Percentiles rank a stretch among this genome's conserved stretches.
Conservation (phyloP, 2,888 invertebrate species). For the Micoletzkya japonica region DNA sequence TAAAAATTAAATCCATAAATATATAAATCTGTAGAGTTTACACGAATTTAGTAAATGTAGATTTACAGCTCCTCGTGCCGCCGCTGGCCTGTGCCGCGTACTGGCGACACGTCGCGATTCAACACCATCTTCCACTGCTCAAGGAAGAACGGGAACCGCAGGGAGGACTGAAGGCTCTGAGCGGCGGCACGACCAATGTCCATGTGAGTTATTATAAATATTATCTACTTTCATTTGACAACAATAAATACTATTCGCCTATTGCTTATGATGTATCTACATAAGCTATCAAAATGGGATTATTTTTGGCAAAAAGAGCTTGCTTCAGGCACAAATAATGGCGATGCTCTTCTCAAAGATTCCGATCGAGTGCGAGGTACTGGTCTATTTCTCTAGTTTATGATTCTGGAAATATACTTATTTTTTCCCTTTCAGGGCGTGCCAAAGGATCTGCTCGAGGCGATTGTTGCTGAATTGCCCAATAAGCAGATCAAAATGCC, state of each 20-base stretch:
- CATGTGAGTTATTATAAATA: too few species aligned
- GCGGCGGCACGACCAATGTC: background rate
- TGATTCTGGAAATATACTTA: background rate
- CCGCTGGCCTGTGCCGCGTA: conserved; percentile 9
- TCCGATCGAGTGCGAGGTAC: conserved; percentile 16
- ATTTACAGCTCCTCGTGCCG: conserved; percentile 15
- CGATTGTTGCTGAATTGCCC: conserved; percentile 20
- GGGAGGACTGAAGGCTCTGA: too few species aligned
- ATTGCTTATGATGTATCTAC: too few species aligned
- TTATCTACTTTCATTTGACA: too few species aligned
- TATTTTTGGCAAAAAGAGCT: background rate
- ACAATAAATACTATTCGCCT: too few species aligned
- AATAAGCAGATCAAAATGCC: conserved; percentile 10
- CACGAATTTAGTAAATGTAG: background rate
- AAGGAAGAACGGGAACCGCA: too few species aligned
- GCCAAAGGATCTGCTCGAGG: background rate
- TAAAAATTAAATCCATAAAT: background rate
- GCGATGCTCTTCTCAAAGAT: background rate
- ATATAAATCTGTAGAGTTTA: background rate
- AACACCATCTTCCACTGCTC: background rate
- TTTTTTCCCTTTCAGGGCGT: background rate
- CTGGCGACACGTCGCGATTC: conserved; percentile 4
- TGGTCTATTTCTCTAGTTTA: background rate
- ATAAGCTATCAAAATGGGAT: background rate
- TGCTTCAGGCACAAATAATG: conserved; percentile 16